A percentile compares a stretch with the other conserved stretches of the same genome.
These are phyloP conservation scores for Platyrinchus mystaceus DNA, from an alignment of 2,797 vertebrate species.

Conservation along the genomic window DNA sequence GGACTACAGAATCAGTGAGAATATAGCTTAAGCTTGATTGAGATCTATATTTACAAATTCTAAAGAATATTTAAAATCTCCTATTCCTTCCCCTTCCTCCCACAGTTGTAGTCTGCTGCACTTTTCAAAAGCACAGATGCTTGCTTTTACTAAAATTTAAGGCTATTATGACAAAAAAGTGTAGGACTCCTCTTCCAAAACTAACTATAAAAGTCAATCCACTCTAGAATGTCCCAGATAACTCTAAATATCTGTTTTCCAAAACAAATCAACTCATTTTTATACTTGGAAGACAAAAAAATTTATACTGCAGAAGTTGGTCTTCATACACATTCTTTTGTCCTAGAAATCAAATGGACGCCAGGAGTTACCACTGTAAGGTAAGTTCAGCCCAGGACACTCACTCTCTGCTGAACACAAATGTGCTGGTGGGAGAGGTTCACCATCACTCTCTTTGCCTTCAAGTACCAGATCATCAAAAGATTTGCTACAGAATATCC, in stretches of 20 bases:
- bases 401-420: neutral
- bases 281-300: neutral
- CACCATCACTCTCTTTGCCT: neutral
- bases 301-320: neutral
- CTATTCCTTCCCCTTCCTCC: neutral
- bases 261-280: neutral
- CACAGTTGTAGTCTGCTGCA: neutral
- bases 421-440: neutral
- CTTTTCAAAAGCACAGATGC: neutral
- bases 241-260: neutral
- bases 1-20: neutral
- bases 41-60: neutral
- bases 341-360: neutral
- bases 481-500: neutral
- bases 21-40: neutral
- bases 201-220: neutral
- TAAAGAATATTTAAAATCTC: neutral
- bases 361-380: neutral
- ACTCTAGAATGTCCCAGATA: neutral
- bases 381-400: neutral
- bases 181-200: neutral
- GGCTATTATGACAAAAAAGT: neutral
- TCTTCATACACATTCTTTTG: neutral
- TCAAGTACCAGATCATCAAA: neutral
- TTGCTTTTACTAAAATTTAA: slow-evolving; percentile 10